Conservation (phyloP, 2,888 invertebrate species). For the Drosophila paranaensis region DNA sequence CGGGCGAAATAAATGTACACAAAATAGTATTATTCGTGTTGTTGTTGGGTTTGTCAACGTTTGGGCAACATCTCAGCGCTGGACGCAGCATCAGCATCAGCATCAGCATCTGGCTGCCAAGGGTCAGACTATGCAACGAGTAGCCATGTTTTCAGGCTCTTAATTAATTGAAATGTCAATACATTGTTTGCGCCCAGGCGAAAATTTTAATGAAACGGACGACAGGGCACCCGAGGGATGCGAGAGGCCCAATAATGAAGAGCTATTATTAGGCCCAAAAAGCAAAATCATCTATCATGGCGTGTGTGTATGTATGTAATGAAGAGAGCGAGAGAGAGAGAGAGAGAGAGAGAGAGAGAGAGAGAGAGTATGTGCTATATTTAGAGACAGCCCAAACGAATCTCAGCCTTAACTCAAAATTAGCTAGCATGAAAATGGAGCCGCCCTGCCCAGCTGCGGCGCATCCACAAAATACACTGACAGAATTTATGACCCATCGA, state of each 20-base stretch:
- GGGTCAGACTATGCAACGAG: conserved; percentile 60
- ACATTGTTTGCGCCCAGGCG: conserved; percentile 55
- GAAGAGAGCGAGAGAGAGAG: not conserved
- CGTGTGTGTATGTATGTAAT: not conserved
- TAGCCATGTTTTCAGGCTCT: conserved; percentile 24
- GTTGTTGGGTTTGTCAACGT: conserved; percentile 10
- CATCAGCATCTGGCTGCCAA: conserved; percentile 30
- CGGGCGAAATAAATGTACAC: conserved; percentile 7
- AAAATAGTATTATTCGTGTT: not conserved
- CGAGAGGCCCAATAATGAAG: conserved; percentile 1
- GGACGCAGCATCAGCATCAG: not conserved
- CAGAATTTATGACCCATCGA: conserved; percentile 60
- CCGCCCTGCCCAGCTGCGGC: not conserved
- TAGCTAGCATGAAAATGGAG: conserved; percentile 60
- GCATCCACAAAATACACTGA: conserved; percentile 17
- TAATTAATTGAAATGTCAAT: conserved; percentile 81
- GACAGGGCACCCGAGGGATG: conserved; percentile 12
- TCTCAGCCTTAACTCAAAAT: conserved; percentile 69
- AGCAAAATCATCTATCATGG: conserved; percentile 57
- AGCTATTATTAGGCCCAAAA: conserved; percentile 46
- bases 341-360: not conserved
- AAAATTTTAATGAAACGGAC: conserved; percentile 46
- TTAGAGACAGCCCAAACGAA: conserved; percentile 36
- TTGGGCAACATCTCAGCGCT: conserved; percentile 26
- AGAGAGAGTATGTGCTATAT: conserved; percentile 46